A percentile compares a stretch with the other conserved stretches of the same genome.
Conservation (phyloP, 2,113 vertebrate genomes). For the Chauna torquata region DNA sequence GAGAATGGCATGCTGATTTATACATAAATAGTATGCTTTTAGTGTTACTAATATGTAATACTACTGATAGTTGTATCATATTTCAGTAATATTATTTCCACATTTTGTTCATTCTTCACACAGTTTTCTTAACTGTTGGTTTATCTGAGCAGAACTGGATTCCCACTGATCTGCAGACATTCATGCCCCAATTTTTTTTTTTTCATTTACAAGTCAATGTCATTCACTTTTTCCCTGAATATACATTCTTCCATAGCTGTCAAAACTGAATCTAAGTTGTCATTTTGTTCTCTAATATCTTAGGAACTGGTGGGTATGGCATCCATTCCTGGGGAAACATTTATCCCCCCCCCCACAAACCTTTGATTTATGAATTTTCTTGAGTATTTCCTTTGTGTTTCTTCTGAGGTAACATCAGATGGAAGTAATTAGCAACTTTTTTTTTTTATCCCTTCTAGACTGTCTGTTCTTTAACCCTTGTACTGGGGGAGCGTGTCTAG, state of each 20-base stretch:
- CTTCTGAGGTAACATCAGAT: neutral
- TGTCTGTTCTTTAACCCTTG: neutral
- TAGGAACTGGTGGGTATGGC: neutral
- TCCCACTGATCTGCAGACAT: neutral
- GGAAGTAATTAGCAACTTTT: neutral
- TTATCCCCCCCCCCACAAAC: fast-evolving
- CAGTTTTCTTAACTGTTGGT: neutral
- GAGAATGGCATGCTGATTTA: neutral
- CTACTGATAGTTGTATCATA: neutral
- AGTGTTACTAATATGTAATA: neutral
- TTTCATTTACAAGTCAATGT: slow-evolving; percentile 4
- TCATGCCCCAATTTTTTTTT: neutral
- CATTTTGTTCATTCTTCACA: neutral
- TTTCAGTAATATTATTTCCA: neutral
- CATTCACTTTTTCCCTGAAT: neutral
- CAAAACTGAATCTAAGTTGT: neutral
- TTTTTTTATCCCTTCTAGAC: neutral
- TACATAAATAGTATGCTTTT: neutral
- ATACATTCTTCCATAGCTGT: neutral
- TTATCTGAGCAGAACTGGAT: neutral
- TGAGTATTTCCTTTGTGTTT: neutral
- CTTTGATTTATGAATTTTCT: neutral
- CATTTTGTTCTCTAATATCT: neutral
- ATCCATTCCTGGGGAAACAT: neutral
- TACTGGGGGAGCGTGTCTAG: neutral